Evolutionary conservation across 2,797 vertebrate genomes (phyloP).

Genomic region (Sciurus carolinensis): DNA sequence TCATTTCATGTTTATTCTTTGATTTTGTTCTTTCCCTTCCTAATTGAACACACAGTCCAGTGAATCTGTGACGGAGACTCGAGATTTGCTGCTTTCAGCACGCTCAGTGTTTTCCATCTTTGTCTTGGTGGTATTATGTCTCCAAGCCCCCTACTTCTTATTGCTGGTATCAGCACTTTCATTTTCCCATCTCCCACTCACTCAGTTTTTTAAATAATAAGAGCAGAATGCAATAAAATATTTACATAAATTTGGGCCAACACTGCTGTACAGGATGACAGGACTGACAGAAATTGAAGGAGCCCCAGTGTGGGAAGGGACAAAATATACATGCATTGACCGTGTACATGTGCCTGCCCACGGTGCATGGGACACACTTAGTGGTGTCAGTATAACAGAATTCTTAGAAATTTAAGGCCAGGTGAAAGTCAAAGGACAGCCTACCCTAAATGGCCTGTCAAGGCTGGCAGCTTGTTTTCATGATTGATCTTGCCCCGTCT

Average conservation of each 20-base stretch:
- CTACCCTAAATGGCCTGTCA: too few relatives aligned
- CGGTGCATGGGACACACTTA: rapidly evolving
- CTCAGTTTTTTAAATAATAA: slow-evolving; percentile 45
- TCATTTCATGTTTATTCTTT: not conserved
- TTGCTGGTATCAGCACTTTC: slow-evolving; percentile 20
- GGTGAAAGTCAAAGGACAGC: not conserved
- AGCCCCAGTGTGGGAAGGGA: not conserved
- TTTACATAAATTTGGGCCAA: not conserved
- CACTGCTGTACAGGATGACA: not conserved
- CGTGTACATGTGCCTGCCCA: not conserved
- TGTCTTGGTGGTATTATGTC: not conserved
- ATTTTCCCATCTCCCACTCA: not conserved
- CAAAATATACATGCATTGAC: rapidly evolving
- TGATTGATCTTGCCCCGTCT: not conserved
- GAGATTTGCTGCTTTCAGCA: not conserved
- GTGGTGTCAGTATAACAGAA: not conserved
- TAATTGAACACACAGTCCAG: slow-evolving; percentile 28
- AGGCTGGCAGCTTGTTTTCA: not conserved
- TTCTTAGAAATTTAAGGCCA: not conserved
- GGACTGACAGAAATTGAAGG: not conserved
- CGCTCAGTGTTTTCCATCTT: not conserved
- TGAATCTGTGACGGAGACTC: not conserved
- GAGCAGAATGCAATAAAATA: slow-evolving; percentile 48
- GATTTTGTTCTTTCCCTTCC: slow-evolving; percentile 11
- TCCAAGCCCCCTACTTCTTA: slow-evolving; percentile 17